Base-by-base conservation (phyloP, 92 coral and sea anemone genomes). In the Bergia sp. region DNA sequence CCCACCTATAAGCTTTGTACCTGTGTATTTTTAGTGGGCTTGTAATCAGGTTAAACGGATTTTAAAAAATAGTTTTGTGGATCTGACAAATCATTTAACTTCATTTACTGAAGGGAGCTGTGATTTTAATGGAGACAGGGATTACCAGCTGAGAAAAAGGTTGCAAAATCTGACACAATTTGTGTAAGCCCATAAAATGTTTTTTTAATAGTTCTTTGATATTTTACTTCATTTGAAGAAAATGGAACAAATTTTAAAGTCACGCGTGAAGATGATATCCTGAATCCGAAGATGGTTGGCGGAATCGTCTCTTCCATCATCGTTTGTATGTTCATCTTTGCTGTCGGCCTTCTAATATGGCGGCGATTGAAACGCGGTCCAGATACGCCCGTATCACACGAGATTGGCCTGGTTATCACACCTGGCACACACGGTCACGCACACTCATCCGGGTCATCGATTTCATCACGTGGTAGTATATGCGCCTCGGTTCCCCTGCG, bases 361-460 rank as follows among this genome's bases (percentile, higher is more conserved):
- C 94, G 94, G 73, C 87, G 98, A 76, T 79, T 95, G 20, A 97
- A 96, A 73, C 98, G 93, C 18, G 91, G 87, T 29, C 98, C 98
- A 39, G 91, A 94, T 85, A 82, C 85, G 72, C 89, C 79, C 88
- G 86, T 91, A 13, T 58, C 94, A 9, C 94, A 89, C 86, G 96
- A 92, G 15, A 91, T 93, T 4, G 96, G 93, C 64, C 91, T 91
- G 37, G 97, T 94, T 37, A 93, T 79, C 74, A 93, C 95, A 77
- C 98, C 94, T 38, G 96, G 88, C 5, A 55, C 92, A 15, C 93
- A 90, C 50, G 88, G 91, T 72, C 91, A 90, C 57, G 89, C 86
- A 0, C 89, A 82, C 37, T 95, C 98, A 20, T 89, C 92, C n/a
- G 81, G 89, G 12, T 93, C 96, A 5, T 66, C 93, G 15, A 85